These are phyloP conservation scores for Bujurquina vittata DNA, from an alignment of 2,113 vertebrate species.

Conservation along the genomic window DNA sequence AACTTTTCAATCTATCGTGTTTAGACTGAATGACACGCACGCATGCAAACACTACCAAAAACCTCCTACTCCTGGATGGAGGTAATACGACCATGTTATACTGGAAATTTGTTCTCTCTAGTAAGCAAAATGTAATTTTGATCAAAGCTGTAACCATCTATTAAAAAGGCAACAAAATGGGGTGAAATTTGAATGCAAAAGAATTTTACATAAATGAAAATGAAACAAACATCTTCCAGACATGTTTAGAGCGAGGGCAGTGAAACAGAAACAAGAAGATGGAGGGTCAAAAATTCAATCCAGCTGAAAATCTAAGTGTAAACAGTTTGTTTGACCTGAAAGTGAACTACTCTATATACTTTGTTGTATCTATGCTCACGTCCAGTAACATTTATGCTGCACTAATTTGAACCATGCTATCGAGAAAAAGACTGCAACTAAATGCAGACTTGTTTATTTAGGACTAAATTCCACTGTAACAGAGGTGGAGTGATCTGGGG, in stretches of 20 bases:
- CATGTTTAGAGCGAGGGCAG: neutral
- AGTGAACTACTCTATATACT: neutral
- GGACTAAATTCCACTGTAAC: constrained; percentile 24
- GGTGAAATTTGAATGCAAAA: neutral
- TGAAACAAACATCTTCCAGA: neutral
- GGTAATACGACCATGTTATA: neutral
- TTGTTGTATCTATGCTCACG: neutral
- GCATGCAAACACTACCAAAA: no score
- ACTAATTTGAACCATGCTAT: constrained; percentile 26
- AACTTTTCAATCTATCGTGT: no score
- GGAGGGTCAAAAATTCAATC: neutral
- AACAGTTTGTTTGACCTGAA: neutral
- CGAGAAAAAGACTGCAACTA: constrained; percentile 36
- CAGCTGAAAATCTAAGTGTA: neutral
- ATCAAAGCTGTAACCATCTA: constrained; percentile 16
- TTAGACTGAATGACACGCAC: no score
- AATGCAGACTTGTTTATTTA: constrained; percentile 41
- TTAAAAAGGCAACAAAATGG: neutral
- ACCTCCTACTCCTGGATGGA: no score
- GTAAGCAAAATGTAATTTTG: constrained; percentile 11
- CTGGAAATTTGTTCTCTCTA: neutral
- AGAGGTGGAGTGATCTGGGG: constrained; percentile 43
- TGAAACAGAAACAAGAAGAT: neutral
- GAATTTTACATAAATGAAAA: neutral
- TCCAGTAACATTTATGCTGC: constrained; percentile 1